Conservation (phyloP, 2,888 invertebrate species). For the Macrosiphum euphorbiae region DNA sequence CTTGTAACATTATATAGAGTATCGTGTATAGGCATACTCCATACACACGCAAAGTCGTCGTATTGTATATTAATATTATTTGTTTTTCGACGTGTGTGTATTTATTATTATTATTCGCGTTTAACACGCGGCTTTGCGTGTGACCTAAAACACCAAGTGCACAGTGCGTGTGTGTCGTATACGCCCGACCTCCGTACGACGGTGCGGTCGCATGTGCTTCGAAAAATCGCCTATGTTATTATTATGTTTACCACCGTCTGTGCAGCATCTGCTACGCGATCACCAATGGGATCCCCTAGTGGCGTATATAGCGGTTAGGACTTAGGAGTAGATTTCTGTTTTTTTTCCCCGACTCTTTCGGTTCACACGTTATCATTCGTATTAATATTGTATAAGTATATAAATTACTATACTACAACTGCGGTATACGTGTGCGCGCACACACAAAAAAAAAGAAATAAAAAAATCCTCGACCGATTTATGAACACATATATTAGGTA, state of each 20-base stretch:
- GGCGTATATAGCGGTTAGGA: constrained; percentile 5
- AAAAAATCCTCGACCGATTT: not conserved
- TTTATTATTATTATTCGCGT: constrained; percentile 24
- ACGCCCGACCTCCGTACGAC: not conserved
- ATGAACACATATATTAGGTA: not conserved
- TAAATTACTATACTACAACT: not conserved
- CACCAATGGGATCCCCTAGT: constrained; percentile 54
- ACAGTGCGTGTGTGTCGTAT: not conserved
- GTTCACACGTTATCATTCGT: constrained; percentile 61
- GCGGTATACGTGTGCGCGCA: not conserved
- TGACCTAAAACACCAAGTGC: constrained; percentile 56
- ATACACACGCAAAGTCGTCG: not conserved
- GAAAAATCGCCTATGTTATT: constrained; percentile 24
- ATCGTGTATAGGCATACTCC: not conserved
- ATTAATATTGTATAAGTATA: not conserved
- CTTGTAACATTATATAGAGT: not conserved
- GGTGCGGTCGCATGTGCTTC: not conserved
- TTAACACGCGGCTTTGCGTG: constrained; percentile 53
- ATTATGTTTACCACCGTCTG: constrained; percentile 40
- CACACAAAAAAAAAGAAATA: not conserved
- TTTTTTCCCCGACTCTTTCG: not conserved
- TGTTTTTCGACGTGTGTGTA: not conserved
- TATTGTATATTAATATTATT: not conserved
- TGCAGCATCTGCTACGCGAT: constrained; percentile 52
- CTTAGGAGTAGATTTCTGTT: constrained; percentile 9